A percentile compares a stretch with the other conserved stretches of the same genome.
Evolutionary conservation across 2,888 invertebrate species (phyloP).

Genomic region (Drosophila mettleri): DNA sequence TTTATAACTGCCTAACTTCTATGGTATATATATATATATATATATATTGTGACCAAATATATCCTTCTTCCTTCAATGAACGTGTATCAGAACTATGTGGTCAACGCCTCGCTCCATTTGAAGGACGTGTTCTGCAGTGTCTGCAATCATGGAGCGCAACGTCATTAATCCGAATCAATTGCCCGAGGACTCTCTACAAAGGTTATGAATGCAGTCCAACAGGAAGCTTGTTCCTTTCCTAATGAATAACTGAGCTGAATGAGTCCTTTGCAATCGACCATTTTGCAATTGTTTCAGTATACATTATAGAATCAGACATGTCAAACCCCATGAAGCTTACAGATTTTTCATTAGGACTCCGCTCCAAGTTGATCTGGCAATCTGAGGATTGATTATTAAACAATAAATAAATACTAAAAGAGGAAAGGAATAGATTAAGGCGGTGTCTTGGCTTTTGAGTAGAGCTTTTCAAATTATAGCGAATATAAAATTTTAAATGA

Average conservation of each 20-base stretch:
- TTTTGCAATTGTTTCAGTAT: too few species aligned
- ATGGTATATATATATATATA: neutral
- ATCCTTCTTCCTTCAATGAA: neutral
- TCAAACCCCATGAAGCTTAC: too few species aligned
- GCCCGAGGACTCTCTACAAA: conserved; percentile 6
- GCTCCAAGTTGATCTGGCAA: too few species aligned
- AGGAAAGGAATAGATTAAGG: too few species aligned
- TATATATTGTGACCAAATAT: neutral
- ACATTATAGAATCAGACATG: too few species aligned
- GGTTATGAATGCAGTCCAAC: neutral
- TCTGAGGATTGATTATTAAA: too few species aligned
- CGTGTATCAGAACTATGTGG: conserved; percentile 44
- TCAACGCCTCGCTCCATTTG: conserved; percentile 54
- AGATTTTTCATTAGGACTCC: too few species aligned
- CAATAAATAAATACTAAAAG: too few species aligned
- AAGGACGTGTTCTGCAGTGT: conserved; percentile 53
- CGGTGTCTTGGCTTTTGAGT: too few species aligned
- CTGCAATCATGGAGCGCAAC: conserved; percentile 44
- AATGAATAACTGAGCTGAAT: neutral
- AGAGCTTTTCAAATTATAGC: too few species aligned
- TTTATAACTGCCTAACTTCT: neutral
- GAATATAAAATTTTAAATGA: too few species aligned
- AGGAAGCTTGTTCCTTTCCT: neutral
- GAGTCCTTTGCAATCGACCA: neutral
- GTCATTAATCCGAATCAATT: conserved; percentile 31